Base-by-base conservation (phyloP, 2,797 vertebrate species). In the Anabas testudineus region DNA sequence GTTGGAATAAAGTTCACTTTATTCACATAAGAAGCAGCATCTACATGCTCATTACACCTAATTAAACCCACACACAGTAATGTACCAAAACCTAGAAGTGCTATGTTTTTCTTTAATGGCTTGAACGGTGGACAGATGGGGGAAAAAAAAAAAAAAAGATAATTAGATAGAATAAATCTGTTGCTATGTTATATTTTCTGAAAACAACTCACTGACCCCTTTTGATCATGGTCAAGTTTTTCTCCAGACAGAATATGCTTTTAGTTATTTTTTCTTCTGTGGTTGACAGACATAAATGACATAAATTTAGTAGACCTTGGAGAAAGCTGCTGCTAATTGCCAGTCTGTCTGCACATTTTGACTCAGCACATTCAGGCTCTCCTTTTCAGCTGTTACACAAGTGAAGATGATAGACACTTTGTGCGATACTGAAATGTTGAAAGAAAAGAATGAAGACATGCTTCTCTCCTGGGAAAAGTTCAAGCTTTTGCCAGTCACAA, bases 261-360 rank as follows among this genome's bases (percentile, higher is more conserved):
- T 80, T 45, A 14, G 41, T 45, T 62, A 22, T 30, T 30, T 22
- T 60, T 48, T 34, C 67, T 75, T 4, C 58, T 76, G n/a, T 67
- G 41, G 61, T 60, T 63, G 55, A 76, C 62, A 80, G 55, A 74
- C 62, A 78, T 81, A n/a, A n/a, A n/a, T n/a, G n/a, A n/a, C n/a
- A 56, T 71, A 69, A 42, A 76, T 76, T 67, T 66, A 30, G 39
- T 48, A 51, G 70, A 71, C 74, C 51, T 78, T 48, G 22, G 59
- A 71, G 54, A 85, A 66, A 65, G 66, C 57, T 53, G 58, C 53
- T 41, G 8, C 52, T 80, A 81, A 85, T 79, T 80, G 74, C 74
- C 13, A 32, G 46, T 78, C 54, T 67, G 41, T 75, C 65, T 78
- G 55, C 54, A 42, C 56, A 61, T 72, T 62, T 49, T 70, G 52